A percentile compares a stretch with the other conserved stretches of the same genome.
These are phyloP conservation scores for Neotragus moschatus DNA, from an alignment of 2,113 vertebrate genomes.

Conservation along the genomic window DNA sequence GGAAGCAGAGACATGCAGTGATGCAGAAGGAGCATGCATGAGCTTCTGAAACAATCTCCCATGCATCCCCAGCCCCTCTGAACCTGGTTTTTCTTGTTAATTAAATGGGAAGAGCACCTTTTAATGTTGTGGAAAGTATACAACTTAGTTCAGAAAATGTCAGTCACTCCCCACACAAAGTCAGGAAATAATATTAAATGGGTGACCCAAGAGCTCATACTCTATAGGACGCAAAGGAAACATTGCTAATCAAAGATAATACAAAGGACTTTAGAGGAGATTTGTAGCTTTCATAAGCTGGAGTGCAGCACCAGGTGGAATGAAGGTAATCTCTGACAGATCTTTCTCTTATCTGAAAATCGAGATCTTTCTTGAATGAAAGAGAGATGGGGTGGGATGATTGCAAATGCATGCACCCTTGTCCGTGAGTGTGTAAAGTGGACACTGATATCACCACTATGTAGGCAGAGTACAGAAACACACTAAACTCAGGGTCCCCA, in stretches of 20 bases:
- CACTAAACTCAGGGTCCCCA: neutral
- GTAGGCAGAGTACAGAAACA: neutral
- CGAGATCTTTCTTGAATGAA: neutral
- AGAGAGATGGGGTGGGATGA: neutral
- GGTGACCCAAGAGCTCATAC: neutral
- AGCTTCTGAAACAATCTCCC: neutral
- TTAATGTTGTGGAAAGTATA: neutral
- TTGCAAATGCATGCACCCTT: neutral
- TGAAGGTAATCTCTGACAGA: neutral
- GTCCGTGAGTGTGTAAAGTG: neutral
- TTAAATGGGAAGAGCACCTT: neutral
- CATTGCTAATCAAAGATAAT: neutral
- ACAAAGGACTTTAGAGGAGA: slow-evolving; percentile 4
- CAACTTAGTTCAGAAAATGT: neutral
- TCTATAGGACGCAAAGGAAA: neutral
- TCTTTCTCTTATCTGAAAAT: neutral
- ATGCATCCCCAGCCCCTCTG: neutral
- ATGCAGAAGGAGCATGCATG: neutral
- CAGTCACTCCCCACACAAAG: neutral
- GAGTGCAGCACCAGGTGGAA: neutral
- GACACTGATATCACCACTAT: neutral
- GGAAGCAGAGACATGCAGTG: neutral
- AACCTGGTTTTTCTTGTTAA: neutral
- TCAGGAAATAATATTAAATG: neutral
- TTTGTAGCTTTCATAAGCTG: neutral